Conservation (phyloP, 2,888 invertebrate genomes). For the Plebejus anna region DNA sequence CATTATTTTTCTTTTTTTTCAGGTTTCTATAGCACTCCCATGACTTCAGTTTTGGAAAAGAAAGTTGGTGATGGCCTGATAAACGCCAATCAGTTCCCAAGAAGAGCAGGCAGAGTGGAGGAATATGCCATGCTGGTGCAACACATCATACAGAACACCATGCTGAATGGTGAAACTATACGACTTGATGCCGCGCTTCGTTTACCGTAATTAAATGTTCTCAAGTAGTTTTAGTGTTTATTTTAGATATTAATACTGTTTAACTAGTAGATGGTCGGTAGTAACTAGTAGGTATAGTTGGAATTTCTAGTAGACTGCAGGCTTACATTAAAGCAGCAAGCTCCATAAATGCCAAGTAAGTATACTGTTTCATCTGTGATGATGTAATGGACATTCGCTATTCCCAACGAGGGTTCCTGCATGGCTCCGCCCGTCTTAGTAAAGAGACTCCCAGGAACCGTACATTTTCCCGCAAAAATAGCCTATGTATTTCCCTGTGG, state of each 20-base stretch:
- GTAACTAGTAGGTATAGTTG: no score
- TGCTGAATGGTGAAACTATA: conserved; percentile 81
- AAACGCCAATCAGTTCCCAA: conserved; percentile 75
- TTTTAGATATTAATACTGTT: neutral
- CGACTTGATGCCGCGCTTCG: conserved; percentile 79
- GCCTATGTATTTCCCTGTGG: no score
- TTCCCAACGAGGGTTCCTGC: no score
- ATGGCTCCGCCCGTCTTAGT: no score
- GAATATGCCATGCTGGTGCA: conserved; percentile 78
- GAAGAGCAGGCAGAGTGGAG: conserved; percentile 72
- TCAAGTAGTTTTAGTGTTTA: neutral
- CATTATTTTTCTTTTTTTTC: conserved; percentile 35
- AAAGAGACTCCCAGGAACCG: no score
- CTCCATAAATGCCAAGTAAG: no score
- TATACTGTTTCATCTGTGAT: no score
- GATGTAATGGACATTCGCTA: no score
- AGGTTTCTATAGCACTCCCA: conserved; percentile 79
- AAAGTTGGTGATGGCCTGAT: conserved; percentile 72
- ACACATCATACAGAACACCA: conserved; percentile 76
- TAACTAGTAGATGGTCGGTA: neutral
- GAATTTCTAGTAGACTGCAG: no score
- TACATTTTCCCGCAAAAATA: no score
- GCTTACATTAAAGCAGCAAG: no score
- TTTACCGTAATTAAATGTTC: conserved; percentile 58
- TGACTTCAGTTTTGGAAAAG: conserved; percentile 71